Evolutionary conservation across 2,113 vertebrate genomes (phyloP).

Genomic region (Passer domesticus): DNA sequence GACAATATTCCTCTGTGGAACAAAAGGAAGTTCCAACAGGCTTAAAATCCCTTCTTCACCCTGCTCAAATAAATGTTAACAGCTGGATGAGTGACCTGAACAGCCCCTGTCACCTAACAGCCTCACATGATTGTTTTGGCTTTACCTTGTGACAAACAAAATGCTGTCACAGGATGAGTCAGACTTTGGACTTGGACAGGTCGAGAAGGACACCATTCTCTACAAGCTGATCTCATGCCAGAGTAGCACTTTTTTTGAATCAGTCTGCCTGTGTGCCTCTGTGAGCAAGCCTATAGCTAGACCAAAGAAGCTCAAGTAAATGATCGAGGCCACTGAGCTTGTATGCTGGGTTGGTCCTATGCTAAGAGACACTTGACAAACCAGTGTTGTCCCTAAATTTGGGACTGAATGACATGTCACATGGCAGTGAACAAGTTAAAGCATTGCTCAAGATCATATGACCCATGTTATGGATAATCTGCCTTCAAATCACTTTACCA

Average conservation of each 20-base stretch:
- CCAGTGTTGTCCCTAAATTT: neutral
- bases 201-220: neutral
- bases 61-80: neutral
- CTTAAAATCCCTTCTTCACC: neutral
- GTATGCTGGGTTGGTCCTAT: neutral
- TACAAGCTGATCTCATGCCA: neutral
- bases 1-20: neutral
- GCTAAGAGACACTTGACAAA: neutral
- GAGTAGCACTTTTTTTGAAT: neutral
- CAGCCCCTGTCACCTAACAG: neutral
- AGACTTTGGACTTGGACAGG: slow-evolving; percentile 3
- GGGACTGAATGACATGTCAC: neutral
- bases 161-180: neutral
- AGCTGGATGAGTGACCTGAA: neutral
- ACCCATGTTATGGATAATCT: neutral
- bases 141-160: slow-evolving; percentile 11
- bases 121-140: neutral
- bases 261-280: neutral
- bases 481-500: neutral
- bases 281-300: neutral
- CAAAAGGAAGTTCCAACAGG: neutral
- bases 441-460: neutral
- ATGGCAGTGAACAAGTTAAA: neutral
- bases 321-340: neutral
- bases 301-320: neutral